Conservation (phyloP, 2,797 vertebrate genomes). For the Oreonectes daqikongensis region DNA sequence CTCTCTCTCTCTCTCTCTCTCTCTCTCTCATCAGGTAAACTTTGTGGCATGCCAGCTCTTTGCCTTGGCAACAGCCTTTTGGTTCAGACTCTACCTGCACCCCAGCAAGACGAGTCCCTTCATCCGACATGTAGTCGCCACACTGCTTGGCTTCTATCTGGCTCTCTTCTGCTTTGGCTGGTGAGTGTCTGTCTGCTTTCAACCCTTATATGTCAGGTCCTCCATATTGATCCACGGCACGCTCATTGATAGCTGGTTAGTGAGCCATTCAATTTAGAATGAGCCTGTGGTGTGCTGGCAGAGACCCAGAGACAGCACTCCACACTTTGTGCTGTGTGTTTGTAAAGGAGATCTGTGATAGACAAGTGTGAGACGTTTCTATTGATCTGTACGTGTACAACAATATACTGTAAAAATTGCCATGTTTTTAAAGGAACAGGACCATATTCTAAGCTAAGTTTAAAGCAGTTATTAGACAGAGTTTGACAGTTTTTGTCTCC, state of each 20-base stretch:
- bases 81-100: constrained; percentile 96
- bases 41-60: constrained; percentile 98
- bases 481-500: no score
- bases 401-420: neutral
- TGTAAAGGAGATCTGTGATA: neutral
- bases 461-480: no score
- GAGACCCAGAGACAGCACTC: constrained; percentile 9
- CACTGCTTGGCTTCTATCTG: constrained; percentile 95
- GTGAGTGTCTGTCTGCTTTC: constrained; percentile 75
- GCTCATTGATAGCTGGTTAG: constrained; percentile 23
- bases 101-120: constrained; percentile 96
- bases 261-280: constrained; percentile 28
- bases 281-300: constrained; percentile 12
- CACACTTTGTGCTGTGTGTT: neutral
- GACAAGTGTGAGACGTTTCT: neutral
- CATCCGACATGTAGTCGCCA: constrained; percentile 94
- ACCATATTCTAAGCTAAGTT: no score
- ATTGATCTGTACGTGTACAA: neutral
- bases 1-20: no score
- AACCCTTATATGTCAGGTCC: constrained; percentile 36
- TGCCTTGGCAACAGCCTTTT: constrained; percentile 92
- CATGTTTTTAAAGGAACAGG: no score
- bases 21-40: constrained; percentile 84
- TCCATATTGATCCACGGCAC: neutral
- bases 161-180: constrained; percentile 99